A percentile compares a stretch with the other conserved stretches of the same genome.
These are phyloP conservation scores for Sepiola atlantica DNA, from an alignment of 2,888 invertebrate genomes.

Conservation along the genomic window DNA sequence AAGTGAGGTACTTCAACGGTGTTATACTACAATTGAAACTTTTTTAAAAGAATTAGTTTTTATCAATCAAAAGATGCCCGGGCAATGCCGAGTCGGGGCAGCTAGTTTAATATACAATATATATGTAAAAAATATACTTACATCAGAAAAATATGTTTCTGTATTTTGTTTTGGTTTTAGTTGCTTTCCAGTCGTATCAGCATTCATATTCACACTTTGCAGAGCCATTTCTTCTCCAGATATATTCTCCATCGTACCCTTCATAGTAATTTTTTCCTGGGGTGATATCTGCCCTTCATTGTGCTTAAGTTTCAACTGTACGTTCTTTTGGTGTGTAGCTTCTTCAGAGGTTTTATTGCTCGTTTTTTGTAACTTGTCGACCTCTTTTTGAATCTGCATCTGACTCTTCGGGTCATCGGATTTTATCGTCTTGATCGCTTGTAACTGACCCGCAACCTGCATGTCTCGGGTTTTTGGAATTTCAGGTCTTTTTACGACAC, in stretches of 20 bases:
- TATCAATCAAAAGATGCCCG: too few relatives aligned
- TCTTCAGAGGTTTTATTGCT: not conserved
- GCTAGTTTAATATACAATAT: too few relatives aligned
- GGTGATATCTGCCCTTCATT: not conserved
- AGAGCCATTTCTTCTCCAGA: not conserved
- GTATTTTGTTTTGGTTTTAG: not conserved
- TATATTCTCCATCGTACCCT: not conserved
- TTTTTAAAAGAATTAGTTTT: too few relatives aligned
- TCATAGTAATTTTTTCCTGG: not conserved
- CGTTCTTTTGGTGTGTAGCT: not conserved
- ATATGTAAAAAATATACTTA: not conserved
- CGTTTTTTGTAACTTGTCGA: not conserved
- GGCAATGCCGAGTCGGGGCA: too few relatives aligned
- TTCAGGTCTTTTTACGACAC: not conserved
- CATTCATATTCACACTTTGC: not conserved
- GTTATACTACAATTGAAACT: too few relatives aligned
- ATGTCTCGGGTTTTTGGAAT: not conserved
- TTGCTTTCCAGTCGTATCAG: not conserved
- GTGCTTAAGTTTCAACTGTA: not conserved
- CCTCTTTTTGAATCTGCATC: not conserved
- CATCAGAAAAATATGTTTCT: constrained; percentile 21
- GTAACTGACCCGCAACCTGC: not conserved
- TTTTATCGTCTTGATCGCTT: not conserved
- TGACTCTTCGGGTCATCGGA: not conserved
- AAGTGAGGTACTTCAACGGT: too few relatives aligned